These are phyloP conservation scores for Spodoptera picta DNA, from an alignment of 2,888 invertebrate genomes.

Conservation along the genomic window DNA sequence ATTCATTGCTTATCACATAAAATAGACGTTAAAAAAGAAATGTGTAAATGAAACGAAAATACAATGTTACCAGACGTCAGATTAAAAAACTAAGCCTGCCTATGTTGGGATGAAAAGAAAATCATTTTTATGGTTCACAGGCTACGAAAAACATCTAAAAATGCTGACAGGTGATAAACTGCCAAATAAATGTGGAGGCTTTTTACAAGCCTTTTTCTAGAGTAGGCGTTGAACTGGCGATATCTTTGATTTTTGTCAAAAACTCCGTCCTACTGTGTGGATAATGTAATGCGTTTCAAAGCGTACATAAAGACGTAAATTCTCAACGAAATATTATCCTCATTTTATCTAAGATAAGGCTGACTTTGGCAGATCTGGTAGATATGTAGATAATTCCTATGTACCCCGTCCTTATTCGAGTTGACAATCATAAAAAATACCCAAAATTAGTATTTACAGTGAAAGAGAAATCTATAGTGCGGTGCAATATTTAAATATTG, in stretches of 20 bases:
- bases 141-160: conserved; percentile 9
- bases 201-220: conserved; percentile 25
- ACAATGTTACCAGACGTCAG: conserved; percentile 52
- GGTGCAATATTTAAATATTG: no score
- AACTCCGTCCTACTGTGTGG: neutral
- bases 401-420: no score
- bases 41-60: conserved; percentile 58
- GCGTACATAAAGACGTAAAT: no score
- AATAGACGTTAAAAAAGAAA: neutral
- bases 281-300: no score
- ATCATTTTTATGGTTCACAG: conserved; percentile 10
- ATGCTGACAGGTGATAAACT: conserved; percentile 15
- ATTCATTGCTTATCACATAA: no score
- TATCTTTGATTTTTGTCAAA: conserved; percentile 17
- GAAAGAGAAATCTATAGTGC: no score
- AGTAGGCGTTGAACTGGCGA: conserved; percentile 7
- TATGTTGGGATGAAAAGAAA: conserved; percentile 10
- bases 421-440: no score
- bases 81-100: conserved; percentile 30
- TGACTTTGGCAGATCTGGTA: no score
- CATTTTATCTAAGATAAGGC: no score
- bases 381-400: no score
- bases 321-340: no score
- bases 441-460: no score
- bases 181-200: conserved; percentile 6